phyloP scores from a whole-genome alignment of 2,888 invertebrate genomes.

The Synergus itoensis region DNA sequence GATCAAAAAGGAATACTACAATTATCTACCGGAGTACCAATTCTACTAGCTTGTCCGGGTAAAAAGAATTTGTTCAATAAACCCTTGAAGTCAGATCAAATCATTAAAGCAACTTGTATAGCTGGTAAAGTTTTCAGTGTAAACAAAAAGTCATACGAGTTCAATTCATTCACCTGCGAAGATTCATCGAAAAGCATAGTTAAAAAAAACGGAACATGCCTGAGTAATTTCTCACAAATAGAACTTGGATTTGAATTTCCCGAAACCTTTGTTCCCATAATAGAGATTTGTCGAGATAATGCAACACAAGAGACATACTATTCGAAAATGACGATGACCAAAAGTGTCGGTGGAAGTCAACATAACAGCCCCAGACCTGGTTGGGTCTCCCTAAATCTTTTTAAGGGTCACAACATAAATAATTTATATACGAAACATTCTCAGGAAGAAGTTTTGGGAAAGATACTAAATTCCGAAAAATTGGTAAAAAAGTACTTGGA shows the following conservation, averaged over 20 bases:
- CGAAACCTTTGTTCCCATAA: neutral
- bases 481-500: slow-evolving; percentile 79
- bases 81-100: neutral
- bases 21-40: slow-evolving; percentile 1
- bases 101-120: slow-evolving; percentile 9
- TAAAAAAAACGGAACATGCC: slow-evolving; percentile 1
- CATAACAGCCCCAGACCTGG: neutral
- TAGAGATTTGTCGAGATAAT: slow-evolving; percentile 23
- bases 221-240: neutral
- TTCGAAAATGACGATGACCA: neutral
- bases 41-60: slow-evolving; percentile 4
- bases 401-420: neutral
- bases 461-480: slow-evolving; percentile 65
- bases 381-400: neutral
- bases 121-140: neutral
- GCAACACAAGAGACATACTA: slow-evolving; percentile 16
- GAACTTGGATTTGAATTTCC: neutral
- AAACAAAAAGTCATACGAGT: neutral
- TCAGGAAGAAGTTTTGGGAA: neutral
- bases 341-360: slow-evolving; percentile 5
- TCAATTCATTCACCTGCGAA: neutral
- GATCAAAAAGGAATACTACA: slow-evolving; percentile 55
- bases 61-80: neutral
- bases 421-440: neutral
- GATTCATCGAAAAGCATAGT: neutral